A percentile compares a stretch with the other conserved stretches of the same genome.
These are phyloP conservation scores for Aleiodes alternator DNA, from an alignment of 2,888 invertebrate species.

Conservation along the genomic window DNA sequence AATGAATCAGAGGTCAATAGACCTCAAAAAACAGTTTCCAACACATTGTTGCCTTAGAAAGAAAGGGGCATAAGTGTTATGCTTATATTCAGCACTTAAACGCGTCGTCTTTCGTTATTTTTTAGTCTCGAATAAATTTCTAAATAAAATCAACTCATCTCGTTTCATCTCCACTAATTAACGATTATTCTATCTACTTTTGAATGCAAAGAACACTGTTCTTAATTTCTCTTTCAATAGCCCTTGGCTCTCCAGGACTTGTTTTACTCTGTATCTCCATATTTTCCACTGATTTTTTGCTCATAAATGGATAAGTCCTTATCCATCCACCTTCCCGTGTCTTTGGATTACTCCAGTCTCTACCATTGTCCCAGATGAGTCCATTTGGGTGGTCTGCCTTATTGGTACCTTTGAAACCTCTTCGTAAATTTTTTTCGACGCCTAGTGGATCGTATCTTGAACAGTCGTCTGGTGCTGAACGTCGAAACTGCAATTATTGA, in stretches of 20 bases:
- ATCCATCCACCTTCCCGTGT: conserved; percentile 86
- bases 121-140: not conserved
- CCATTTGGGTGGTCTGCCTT: conserved; percentile 79
- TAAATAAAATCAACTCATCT: not conserved
- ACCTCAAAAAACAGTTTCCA: no score
- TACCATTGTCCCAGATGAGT: conserved; percentile 82
- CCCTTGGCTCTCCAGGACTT: conserved; percentile 59
- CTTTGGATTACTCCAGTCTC: conserved; percentile 82
- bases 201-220: conserved; percentile 68
- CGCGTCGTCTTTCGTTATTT: no score
- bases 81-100: no score
- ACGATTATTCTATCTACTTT: conserved; percentile 61
- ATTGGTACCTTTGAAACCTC: conserved; percentile 79
- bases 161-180: no score
- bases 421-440: conserved; percentile 76
- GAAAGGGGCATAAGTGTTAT: no score
- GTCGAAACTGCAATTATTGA: conserved; percentile 59
- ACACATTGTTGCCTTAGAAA: no score
- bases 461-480: conserved; percentile 63
- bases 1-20: no score
- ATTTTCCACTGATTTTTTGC: conserved; percentile 55
- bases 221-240: conserved; percentile 69
- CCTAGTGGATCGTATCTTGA: conserved; percentile 71
- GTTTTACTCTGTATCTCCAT: conserved; percentile 63
- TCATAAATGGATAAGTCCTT: conserved; percentile 82